These are phyloP conservation scores for Rhinophrynus dorsalis DNA, from an alignment of 2,797 vertebrate species.

Conservation along the genomic window DNA sequence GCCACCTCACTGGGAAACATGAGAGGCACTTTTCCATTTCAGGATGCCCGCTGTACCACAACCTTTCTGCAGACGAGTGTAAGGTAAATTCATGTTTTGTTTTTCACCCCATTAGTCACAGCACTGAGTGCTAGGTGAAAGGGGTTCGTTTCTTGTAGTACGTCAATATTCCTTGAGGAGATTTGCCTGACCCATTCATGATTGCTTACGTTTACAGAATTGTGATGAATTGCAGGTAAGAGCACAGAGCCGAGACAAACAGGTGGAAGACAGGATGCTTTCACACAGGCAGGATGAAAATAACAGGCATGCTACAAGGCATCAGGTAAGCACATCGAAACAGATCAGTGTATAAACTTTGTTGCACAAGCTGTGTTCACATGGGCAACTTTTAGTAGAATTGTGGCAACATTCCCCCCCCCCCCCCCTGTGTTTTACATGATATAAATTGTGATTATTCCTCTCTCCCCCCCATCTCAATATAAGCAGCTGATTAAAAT, in stretches of 20 bases:
- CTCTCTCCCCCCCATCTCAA: too few relatives aligned
- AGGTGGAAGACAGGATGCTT: slow-evolving; percentile 89
- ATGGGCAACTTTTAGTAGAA: too few relatives aligned
- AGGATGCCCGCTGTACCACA: slow-evolving; percentile 95
- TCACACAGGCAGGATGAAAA: slow-evolving; percentile 90
- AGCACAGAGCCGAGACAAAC: slow-evolving; percentile 93
- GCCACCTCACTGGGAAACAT: slow-evolving; percentile 94
- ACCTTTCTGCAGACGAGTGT: slow-evolving; percentile 96
- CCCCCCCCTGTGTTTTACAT: too few relatives aligned
- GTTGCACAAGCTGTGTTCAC: too few relatives aligned
- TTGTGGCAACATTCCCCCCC: too few relatives aligned
- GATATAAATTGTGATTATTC: too few relatives aligned
- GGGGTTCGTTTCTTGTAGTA: slow-evolving; percentile 4
- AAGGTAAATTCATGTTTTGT: slow-evolving; percentile 72
- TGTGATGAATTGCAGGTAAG: slow-evolving; percentile 82
- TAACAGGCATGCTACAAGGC: slow-evolving; percentile 90
- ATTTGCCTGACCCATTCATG: slow-evolving; percentile 18
- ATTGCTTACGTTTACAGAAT: slow-evolving; percentile 50
- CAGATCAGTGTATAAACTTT: too few relatives aligned
- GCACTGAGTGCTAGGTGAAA: slow-evolving; percentile 30
- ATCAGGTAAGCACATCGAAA: slow-evolving; percentile 86
- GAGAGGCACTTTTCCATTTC: slow-evolving; percentile 98
- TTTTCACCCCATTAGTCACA: slow-evolving; percentile 26
- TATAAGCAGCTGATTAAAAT: too few relatives aligned
- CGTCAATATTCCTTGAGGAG: slow-evolving; percentile 17